Evolutionary conservation across 2,797 vertebrate genomes (phyloP).

Genomic region (Galaxias olidus): DNA sequence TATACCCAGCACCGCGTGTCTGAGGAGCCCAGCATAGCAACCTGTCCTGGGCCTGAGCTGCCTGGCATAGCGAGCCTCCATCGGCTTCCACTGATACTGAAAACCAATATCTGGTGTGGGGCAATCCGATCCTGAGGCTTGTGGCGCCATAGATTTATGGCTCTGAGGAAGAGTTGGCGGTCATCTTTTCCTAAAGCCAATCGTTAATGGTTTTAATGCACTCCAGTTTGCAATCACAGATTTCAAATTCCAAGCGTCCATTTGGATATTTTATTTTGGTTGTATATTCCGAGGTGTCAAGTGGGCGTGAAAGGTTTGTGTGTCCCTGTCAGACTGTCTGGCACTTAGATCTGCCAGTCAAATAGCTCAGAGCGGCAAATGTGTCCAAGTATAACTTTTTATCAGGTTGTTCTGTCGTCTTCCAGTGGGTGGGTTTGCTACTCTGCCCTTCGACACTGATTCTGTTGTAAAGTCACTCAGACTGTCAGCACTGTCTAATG

Average conservation of each 20-base stretch:
- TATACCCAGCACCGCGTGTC: conserved; percentile 29
- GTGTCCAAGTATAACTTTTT: conserved; percentile 36
- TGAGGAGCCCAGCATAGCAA: conserved; percentile 2
- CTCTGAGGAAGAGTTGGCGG: conserved; percentile 4
- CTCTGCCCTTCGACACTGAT: not conserved
- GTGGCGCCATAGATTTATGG: conserved; percentile 30
- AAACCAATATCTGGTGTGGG: conserved; percentile 12
- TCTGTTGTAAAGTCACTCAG: conserved; percentile 32
- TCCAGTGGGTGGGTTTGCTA: not conserved
- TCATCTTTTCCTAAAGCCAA: conserved; percentile 13
- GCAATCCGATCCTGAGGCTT: conserved; percentile 15
- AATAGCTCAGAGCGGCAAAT: conserved; percentile 21
- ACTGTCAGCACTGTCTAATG: not conserved
- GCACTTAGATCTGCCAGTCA: conserved; percentile 35
- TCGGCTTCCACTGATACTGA: conserved; percentile 28
- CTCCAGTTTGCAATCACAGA: conserved; percentile 12
- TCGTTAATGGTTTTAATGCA: conserved; percentile 33
- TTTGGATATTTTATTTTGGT: conserved; percentile 36
- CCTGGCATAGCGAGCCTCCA: conserved; percentile 27
- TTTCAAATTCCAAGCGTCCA: conserved; percentile 21
- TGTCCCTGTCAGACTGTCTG: conserved; percentile 25
- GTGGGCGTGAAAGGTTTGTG: conserved; percentile 11
- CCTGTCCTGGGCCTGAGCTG: conserved; percentile 3
- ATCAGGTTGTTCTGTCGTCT: not conserved
- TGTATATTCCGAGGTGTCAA: conserved; percentile 14